Evolutionary conservation across 2,888 invertebrate species (phyloP).

Genomic region (Stenchaetothrips biformis): DNA sequence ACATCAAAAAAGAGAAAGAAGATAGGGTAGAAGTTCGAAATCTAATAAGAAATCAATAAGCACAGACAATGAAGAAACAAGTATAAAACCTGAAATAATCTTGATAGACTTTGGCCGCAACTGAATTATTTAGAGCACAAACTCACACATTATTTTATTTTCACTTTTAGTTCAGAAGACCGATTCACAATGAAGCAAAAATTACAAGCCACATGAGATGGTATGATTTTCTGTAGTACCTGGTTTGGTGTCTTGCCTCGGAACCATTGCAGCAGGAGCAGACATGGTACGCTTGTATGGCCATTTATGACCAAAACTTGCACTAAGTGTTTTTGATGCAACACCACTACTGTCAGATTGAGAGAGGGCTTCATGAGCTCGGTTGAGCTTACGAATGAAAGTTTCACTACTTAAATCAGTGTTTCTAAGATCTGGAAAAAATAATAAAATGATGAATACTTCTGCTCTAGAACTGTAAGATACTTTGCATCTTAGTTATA

Average conservation of each 20-base stretch:
- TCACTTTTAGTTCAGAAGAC: neutral
- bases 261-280: conserved; percentile 79
- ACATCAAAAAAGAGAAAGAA: neutral
- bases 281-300: conserved; percentile 93
- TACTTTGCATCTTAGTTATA: neutral
- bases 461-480: neutral
- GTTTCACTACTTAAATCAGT: conserved; percentile 82
- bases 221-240: conserved; percentile 32
- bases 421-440: conserved; percentile 71
- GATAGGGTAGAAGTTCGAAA: neutral
- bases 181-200: neutral
- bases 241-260: conserved; percentile 67
- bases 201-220: neutral
- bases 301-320: conserved; percentile 87
- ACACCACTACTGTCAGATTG: conserved; percentile 62
- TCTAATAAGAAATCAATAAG: neutral
- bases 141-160: neutral
- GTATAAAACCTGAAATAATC: neutral
- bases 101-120: neutral
- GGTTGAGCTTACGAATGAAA: conserved; percentile 77
- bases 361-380: conserved; percentile 82
- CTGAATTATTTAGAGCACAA: neutral
- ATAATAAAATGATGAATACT: neutral
- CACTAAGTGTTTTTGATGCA: conserved; percentile 69
- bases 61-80: neutral